Percentiles rank a stretch among this genome's conserved stretches.
These are phyloP conservation scores for Ibycter americanus DNA, from an alignment of 2,797 vertebrate species.

Conservation along the genomic window DNA sequence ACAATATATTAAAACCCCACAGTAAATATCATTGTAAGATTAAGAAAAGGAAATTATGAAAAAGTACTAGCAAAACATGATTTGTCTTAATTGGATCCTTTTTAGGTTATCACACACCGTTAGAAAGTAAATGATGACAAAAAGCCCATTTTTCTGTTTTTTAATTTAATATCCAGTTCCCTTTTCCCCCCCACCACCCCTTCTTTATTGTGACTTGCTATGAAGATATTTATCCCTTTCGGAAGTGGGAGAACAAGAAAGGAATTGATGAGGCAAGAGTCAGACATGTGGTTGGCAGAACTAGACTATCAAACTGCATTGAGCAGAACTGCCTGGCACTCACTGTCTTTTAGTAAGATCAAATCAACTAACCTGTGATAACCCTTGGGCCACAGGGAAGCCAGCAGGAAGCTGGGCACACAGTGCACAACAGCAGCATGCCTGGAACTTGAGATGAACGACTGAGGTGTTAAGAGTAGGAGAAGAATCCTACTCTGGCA, in stretches of 20 bases:
- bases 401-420: not conserved
- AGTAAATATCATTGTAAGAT: not conserved
- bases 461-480: constrained; percentile 14
- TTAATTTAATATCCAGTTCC: not conserved
- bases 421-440: not conserved
- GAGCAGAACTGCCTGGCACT: constrained; percentile 28
- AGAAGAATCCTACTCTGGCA: constrained; percentile 30
- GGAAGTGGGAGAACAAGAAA: constrained; percentile 25
- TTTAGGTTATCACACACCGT: not conserved
- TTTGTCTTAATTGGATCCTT: not conserved
- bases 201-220: not conserved
- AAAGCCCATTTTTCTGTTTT: not conserved
- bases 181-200: not conserved
- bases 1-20: not conserved
- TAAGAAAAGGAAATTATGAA: not conserved
- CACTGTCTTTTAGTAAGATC: constrained; percentile 4
- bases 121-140: not conserved
- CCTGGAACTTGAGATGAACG: constrained; percentile 37
- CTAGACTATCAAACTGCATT: not conserved
- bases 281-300: constrained; percentile 6
- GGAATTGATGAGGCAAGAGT: constrained; percentile 36
- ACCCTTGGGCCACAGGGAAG: not conserved
- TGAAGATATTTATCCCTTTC: constrained; percentile 33
- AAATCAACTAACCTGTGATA: constrained; percentile 17
- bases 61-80: not conserved